Evolutionary conservation across 92 coral and sea anemone genomes (phyloP).

Genomic region (Siderastrea radians): DNA sequence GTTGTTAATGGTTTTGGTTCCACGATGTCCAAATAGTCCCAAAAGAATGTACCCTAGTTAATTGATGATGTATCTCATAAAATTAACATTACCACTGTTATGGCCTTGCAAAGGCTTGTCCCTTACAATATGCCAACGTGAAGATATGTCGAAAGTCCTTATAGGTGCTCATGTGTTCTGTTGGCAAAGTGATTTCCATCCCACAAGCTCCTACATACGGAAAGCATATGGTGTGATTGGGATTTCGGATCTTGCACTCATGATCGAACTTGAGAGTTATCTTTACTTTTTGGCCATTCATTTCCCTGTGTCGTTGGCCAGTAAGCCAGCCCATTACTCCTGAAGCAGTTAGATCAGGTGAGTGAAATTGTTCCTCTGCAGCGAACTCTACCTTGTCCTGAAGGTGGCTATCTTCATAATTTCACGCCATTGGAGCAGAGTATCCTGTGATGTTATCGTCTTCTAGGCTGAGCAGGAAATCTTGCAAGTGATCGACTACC

Average conservation of each 20-base stretch:
- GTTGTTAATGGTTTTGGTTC: too few species aligned
- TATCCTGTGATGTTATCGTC: too few species aligned
- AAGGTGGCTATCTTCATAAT: too few species aligned
- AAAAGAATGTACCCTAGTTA: too few species aligned
- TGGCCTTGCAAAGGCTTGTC: slow-evolving; percentile 42
- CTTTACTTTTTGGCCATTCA: slow-evolving; percentile 13
- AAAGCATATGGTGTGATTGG: slow-evolving; percentile 52
- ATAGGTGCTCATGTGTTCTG: slow-evolving; percentile 28
- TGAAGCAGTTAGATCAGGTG: slow-evolving; percentile 48
- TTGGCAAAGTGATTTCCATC: slow-evolving; percentile 51
- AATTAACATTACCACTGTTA: neutral
- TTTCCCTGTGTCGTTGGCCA: slow-evolving; percentile 55
- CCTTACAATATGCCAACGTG: slow-evolving; percentile 48
- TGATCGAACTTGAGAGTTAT: neutral
- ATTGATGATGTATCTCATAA: too few species aligned
- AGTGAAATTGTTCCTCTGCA: slow-evolving; percentile 5
- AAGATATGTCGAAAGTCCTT: slow-evolving; percentile 29
- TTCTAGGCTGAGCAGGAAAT: too few species aligned
- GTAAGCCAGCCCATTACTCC: slow-evolving; percentile 66
- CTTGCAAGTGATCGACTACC: too few species aligned
- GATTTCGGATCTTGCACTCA: slow-evolving; percentile 46
- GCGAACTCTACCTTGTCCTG: neutral
- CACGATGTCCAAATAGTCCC: too few species aligned
- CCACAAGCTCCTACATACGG: slow-evolving; percentile 53
- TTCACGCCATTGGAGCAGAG: too few species aligned